Base-by-base conservation (phyloP, 2,888 invertebrate genomes). In the Hydropsyche betteni region DNA sequence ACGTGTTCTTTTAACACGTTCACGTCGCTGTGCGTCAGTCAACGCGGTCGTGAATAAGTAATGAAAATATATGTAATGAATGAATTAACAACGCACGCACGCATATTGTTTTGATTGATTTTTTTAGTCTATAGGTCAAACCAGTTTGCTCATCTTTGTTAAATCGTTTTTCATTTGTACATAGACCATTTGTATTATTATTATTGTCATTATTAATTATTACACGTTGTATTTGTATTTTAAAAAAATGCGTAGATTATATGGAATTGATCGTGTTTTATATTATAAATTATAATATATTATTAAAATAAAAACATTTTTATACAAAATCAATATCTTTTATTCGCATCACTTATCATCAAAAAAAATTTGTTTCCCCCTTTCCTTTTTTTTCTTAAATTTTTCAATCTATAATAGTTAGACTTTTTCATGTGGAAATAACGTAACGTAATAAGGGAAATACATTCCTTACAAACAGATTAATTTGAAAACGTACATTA, bases 251-350 rank as follows among this genome's bases (percentile, higher is more conserved):
- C 71, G 75, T 75, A 52, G 61, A 75, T 70, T 64, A 75, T 78
- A 77, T 72, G 77, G 78, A 79, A 76, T 79, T 79, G 77, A 72
- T 75, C 76, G 76, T 78, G 78, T 74, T 76, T 78, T 78, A 78
- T 78, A 76, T 76, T 72, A 72, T 72, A 72, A 72, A 72, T 58
- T 72, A 78, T 76, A 78, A 76, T 78, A 78, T 76, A 78, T 78
- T 78, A 79, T 79, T 76, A 76, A 55, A 77, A 77, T 75, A 76
- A 77, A 77, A 79, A 74, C 77, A 76, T 79, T 79, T 77, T 78
- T 78, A 78, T 78, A 79, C 79, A 79, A 75, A 75, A 52, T 24
- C 1, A 24, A 24, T 24, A 24, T 24, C 2, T 24, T 24, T 24
- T 24, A 24, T 24, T 24, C 2, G 24, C 2, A 24, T 24, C 1